Percentiles rank a stretch among this genome's conserved stretches.
phyloP scores from a whole-genome alignment of 2,797 vertebrate genomes.

The Argya squamiceps region DNA sequence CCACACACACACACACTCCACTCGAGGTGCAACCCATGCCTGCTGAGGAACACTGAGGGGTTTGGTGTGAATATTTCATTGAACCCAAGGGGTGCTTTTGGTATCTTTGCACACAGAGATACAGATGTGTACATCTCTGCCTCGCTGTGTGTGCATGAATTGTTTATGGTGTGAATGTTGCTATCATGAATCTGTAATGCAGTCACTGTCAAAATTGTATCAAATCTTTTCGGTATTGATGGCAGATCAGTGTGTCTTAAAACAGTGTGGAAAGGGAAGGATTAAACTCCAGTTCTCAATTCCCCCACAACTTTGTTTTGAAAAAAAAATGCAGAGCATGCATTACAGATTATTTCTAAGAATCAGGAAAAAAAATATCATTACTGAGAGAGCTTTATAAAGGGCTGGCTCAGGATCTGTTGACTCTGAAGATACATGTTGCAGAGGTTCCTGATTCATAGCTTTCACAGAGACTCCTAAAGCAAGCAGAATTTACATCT shows the following conservation, averaged over 20 bases:
- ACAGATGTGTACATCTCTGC: neutral
- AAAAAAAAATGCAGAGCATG: neutral
- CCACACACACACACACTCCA: rapidly evolving
- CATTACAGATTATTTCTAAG: neutral
- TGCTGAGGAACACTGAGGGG: neutral
- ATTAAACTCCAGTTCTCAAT: neutral
- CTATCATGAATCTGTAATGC: neutral
- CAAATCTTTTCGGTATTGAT: neutral
- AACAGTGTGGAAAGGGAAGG: neutral
- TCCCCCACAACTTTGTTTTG: neutral
- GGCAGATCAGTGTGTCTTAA: neutral
- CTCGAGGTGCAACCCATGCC: rapidly evolving
- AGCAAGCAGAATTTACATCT: neutral
- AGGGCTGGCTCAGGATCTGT: neutral
- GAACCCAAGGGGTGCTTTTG: neutral
- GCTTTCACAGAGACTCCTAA: neutral
- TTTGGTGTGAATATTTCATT: neutral
- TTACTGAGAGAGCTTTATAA: neutral
- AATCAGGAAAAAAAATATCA: neutral
- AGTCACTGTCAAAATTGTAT: neutral
- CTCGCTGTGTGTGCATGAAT: neutral
- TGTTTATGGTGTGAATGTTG: neutral
- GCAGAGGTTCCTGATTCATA: neutral
- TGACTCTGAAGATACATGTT: neutral
- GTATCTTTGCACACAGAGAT: neutral